phyloP scores from a whole-genome alignment of 2,888 invertebrate genomes.

The Athalia cordata region DNA sequence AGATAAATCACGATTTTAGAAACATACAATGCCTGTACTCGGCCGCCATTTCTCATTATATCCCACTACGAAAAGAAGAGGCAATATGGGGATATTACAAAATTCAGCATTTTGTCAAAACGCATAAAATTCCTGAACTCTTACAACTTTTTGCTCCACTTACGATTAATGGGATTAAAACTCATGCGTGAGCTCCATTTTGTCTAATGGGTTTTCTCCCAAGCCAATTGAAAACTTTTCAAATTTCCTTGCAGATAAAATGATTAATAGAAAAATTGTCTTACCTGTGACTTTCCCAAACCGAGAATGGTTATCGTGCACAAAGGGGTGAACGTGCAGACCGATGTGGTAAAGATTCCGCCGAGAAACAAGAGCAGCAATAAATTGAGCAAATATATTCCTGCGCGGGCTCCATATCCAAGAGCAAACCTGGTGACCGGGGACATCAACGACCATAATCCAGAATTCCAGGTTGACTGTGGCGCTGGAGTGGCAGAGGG shows the following conservation, averaged over 20 bases:
- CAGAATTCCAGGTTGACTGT: constrained; percentile 49
- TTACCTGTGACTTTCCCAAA: constrained; percentile 58
- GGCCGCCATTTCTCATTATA: too few relatives aligned
- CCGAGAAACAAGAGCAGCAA: constrained; percentile 74
- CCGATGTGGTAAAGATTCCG: constrained; percentile 76
- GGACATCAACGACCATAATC: constrained; percentile 51
- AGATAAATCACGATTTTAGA: too few relatives aligned
- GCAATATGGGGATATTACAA: too few relatives aligned
- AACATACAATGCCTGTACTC: too few relatives aligned
- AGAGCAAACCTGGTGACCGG: constrained; percentile 55
- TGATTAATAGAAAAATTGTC: background rate
- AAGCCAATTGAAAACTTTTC: too few relatives aligned
- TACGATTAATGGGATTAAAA: too few relatives aligned
- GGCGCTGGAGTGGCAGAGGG: constrained; percentile 37
- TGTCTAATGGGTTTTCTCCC: too few relatives aligned
- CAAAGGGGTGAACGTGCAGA: constrained; percentile 79
- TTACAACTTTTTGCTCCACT: too few relatives aligned
- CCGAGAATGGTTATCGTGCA: constrained; percentile 78
- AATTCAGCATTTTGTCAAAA: too few relatives aligned
- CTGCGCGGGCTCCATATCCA: constrained; percentile 54
- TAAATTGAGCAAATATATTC: constrained; percentile 51
- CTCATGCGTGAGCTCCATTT: too few relatives aligned
- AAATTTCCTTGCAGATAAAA: background rate
- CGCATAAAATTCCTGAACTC: too few relatives aligned
- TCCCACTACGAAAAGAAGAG: too few relatives aligned